Evolutionary conservation across 1,140 invertebrate genomes (phyloP), one percentile per base, ranked within the genome.

Genomic region (Trissolcus basalis): DNA sequence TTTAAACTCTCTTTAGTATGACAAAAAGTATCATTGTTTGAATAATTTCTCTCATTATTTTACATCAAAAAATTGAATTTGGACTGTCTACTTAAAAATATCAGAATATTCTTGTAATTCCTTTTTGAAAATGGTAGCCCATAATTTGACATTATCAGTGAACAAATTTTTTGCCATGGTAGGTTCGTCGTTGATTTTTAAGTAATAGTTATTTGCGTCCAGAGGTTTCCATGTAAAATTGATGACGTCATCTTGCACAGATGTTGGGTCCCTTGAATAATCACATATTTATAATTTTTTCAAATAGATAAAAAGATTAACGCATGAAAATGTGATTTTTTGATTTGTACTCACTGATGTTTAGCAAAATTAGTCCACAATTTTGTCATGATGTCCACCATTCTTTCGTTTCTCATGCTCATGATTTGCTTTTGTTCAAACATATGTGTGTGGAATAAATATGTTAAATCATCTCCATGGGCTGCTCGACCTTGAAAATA

Each of bases 381-480:
- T 33, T 85, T 87, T 11, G 87, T 88, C 6, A 87, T 80, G 33
- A 87, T 80, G 44, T 86, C 77, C 0, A 85, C 80, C 78, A 90
- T 83, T 44, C 83, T 81, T 44, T 49, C 33, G 13, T 41, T 70
- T 32, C 39, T 43, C 7, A 14, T 0, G 27, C 56, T 55, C 0
- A 32, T 33, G n/a, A 56, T 32, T 58, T 77, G 84, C 41, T 79
- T 72, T 54, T 86, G 80, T 44, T 84, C 82, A 36, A 83, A 80
- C 0, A 15, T 10, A 1, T 81, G 80, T 16, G 81, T 78, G 53
- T 85, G 87, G 71, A 94, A 94, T 14, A 93, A 74, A 79, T 93
- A 93, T 77, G 91, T 90, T 41, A 94, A 71, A 36, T 94, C 93
- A 73, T 94, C 93, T 4, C 92, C 92, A 80, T 94, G 93, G 43